These are phyloP conservation scores for Drosophila kanekoi DNA, from an alignment of 2,888 invertebrate genomes.

Conservation along the genomic window DNA sequence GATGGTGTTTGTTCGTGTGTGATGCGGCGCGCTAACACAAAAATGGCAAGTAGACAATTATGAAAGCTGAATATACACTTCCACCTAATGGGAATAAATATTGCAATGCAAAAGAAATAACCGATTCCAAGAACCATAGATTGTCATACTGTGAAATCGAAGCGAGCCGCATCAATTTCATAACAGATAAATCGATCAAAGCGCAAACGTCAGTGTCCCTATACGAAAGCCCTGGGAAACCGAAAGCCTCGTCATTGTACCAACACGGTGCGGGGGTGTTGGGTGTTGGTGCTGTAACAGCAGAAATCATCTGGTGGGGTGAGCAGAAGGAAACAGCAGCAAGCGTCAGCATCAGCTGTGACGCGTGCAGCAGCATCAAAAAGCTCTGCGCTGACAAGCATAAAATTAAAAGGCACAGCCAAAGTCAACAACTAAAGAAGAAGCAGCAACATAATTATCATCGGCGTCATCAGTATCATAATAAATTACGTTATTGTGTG, in stretches of 20 bases:
- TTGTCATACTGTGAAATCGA: conserved; percentile 60
- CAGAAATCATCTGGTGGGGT: conserved; percentile 77
- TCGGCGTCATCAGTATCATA: conserved; percentile 31
- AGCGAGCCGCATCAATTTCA: conserved; percentile 74
- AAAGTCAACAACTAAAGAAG: conserved; percentile 46
- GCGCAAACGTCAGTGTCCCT: conserved; percentile 53
- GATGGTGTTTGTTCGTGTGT: conserved; percentile 19
- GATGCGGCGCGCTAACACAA: conserved; percentile 52
- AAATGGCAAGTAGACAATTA: conserved; percentile 67
- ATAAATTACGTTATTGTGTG: conserved; percentile 70
- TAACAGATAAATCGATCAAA: conserved; percentile 69
- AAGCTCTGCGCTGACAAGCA: conserved; percentile 55
- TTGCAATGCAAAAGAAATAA: conserved; percentile 29
- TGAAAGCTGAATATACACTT: conserved; percentile 63
- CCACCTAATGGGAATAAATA: conserved; percentile 51
- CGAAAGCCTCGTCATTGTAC: conserved; percentile 43
- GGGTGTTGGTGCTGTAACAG: conserved; percentile 52
- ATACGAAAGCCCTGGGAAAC: conserved; percentile 56
- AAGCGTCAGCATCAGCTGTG: conserved; percentile 65
- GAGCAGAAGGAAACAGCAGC: conserved; percentile 60
- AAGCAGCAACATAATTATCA: conserved; percentile 41
- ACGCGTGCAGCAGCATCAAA: conserved; percentile 48
- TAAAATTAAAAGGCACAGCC: conserved; percentile 53
- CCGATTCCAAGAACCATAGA: conserved; percentile 5
- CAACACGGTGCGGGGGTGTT: conserved; percentile 31